Percentiles rank a stretch among this genome's conserved stretches.
Evolutionary conservation across 2,113 vertebrate species (phyloP).

Genomic region (Nanorana parkeri): DNA sequence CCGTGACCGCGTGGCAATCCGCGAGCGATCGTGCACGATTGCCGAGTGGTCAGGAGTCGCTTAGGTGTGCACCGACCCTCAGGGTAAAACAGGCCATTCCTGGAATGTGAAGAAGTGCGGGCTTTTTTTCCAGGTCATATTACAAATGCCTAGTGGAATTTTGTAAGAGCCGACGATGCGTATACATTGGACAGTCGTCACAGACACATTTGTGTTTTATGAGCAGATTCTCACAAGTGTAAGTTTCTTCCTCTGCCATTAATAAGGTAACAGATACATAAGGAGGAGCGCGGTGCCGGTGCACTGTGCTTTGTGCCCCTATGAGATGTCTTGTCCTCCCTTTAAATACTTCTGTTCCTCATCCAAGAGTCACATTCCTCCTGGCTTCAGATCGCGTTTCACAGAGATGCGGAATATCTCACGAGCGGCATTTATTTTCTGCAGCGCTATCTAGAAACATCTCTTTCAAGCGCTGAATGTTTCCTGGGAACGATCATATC

Average conservation of each 20-base stretch:
- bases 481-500: slow-evolving; percentile 20
- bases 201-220: slow-evolving; percentile 16
- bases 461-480: slow-evolving; percentile 16
- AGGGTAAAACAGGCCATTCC: too few relatives aligned
- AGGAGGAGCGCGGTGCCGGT: background rate
- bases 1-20: too few relatives aligned
- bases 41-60: too few relatives aligned
- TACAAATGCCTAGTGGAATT: background rate
- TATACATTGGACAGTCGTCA: slow-evolving; percentile 15
- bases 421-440: slow-evolving; percentile 5
- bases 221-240: slow-evolving; percentile 32
- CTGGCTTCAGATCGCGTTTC: slow-evolving; percentile 39
- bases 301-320: slow-evolving; percentile 19
- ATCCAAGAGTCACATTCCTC: slow-evolving; percentile 42
- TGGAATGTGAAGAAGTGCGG: too few relatives aligned
- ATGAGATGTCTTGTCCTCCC: slow-evolving; percentile 31
- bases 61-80: too few relatives aligned
- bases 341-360: slow-evolving; percentile 30
- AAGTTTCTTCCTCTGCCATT: slow-evolving; percentile 27
- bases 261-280: slow-evolving; percentile 37
- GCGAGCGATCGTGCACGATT: too few relatives aligned
- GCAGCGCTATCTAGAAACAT: slow-evolving; percentile 1
- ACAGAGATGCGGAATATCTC: slow-evolving; percentile 31
- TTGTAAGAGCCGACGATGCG: background rate
- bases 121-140: too few relatives aligned